A percentile compares a stretch with the other conserved stretches of the same genome.
phyloP scores from a whole-genome alignment of 64 coral and sea anemone species.

The Montipora cactus region DNA sequence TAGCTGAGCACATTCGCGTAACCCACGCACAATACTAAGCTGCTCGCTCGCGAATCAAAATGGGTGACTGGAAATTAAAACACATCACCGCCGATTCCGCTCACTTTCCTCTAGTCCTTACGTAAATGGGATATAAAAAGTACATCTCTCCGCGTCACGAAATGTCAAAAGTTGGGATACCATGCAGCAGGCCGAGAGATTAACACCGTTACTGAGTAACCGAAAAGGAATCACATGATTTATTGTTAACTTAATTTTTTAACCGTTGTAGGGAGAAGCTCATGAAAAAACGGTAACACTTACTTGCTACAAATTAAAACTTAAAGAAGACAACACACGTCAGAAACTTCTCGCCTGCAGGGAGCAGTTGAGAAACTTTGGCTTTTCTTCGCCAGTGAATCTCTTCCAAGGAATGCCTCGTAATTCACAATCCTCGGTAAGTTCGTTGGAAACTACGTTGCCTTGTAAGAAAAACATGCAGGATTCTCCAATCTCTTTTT shows the following conservation, averaged over 20 bases:
- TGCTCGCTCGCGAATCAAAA: too few relatives aligned
- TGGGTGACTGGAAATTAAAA: too few relatives aligned
- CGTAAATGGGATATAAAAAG: too few relatives aligned
- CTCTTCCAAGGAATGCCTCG: not conserved
- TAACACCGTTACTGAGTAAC: too few relatives aligned
- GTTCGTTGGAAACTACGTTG: not conserved
- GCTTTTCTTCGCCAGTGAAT: not conserved
- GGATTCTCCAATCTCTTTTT: not conserved
- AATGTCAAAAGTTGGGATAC: not conserved
- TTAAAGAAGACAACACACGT: constrained; percentile 37
- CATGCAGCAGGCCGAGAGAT: too few relatives aligned
- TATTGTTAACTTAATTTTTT: not conserved
- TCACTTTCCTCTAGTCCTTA: too few relatives aligned
- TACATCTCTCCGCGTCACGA: too few relatives aligned
- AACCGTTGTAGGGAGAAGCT: not conserved
- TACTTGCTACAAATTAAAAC: constrained; percentile 5
- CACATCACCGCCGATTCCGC: too few relatives aligned
- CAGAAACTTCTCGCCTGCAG: constrained; percentile 44
- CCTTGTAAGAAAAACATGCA: not conserved
- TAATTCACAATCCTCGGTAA: not conserved
- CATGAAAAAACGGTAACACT: not conserved
- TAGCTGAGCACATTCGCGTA: too few relatives aligned
- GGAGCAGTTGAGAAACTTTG: constrained; percentile 2
- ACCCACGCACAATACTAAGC: too few relatives aligned
- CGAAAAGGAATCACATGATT: too few relatives aligned